Percentiles rank a stretch among this genome's conserved stretches.
phyloP scores from a whole-genome alignment of 2,888 invertebrate genomes.

The Mythimna ferrago region DNA sequence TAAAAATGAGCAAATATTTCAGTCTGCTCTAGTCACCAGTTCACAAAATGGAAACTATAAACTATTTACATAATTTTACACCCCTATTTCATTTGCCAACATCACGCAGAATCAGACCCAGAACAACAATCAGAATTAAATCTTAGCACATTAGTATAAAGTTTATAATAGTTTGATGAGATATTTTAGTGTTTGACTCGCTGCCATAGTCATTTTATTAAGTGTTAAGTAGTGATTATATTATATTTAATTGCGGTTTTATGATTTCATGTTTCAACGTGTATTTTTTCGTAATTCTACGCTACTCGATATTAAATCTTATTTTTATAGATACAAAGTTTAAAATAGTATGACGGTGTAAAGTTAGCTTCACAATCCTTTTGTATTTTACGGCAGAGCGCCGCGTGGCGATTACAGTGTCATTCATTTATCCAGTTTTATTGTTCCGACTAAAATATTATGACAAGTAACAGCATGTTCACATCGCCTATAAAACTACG shows the following conservation, averaged over 20 bases:
- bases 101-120: neutral
- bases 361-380: constrained; percentile 61
- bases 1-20: constrained; percentile 2
- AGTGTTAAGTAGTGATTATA: constrained; percentile 34
- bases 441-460: constrained; percentile 72
- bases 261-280: constrained; percentile 13
- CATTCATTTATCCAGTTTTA: constrained; percentile 73
- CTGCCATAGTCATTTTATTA: constrained; percentile 27
- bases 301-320: constrained; percentile 1
- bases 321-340: constrained; percentile 39
- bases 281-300: constrained; percentile 8
- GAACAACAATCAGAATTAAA: constrained; percentile 28
- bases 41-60: constrained; percentile 6
- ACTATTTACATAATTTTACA: constrained; percentile 46
- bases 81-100: constrained; percentile 27
- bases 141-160: constrained; percentile 8
- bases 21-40: neutral
- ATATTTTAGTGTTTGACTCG: neutral
- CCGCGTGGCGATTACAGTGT: constrained; percentile 71
- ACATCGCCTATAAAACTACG: constrained; percentile 67
- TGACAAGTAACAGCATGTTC: constrained; percentile 71
- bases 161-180: constrained; percentile 20
- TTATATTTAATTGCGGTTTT: constrained; percentile 18
- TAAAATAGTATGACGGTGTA: constrained; percentile 30
- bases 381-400: constrained; percentile 61